Evolutionary conservation across 2,113 vertebrate species (phyloP).

Genomic region (Haplochromis burtoni): DNA sequence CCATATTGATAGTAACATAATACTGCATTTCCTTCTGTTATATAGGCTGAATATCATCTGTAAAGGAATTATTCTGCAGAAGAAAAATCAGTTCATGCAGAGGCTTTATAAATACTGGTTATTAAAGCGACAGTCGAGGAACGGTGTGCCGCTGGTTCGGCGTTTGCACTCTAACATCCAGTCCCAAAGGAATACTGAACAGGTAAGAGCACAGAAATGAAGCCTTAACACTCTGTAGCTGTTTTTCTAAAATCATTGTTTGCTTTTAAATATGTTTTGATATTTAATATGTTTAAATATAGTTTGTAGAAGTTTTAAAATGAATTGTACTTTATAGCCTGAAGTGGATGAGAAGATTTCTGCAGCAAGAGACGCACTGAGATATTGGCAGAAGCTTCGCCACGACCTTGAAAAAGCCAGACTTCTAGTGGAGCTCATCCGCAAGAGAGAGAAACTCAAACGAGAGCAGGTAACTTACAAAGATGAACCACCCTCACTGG

Average conservation of each 20-base stretch:
- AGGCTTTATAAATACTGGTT: constrained; percentile 95
- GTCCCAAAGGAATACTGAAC: constrained; percentile 81
- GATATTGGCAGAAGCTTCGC: constrained; percentile 97
- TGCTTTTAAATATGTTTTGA: neutral
- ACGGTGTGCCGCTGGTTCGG: constrained; percentile 89
- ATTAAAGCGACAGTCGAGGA: constrained; percentile 91
- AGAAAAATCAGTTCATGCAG: constrained; percentile 95
- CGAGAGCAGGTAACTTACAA: constrained; percentile 82
- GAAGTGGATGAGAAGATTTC: constrained; percentile 91
- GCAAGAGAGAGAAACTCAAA: constrained; percentile 96
- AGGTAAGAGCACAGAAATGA: constrained; percentile 65
- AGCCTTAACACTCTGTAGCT: neutral
- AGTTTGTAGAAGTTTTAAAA: neutral
- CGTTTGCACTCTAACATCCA: constrained; percentile 86
- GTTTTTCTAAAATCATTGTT: neutral
- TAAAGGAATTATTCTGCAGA: constrained; percentile 87
- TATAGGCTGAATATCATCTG: constrained; percentile 90
- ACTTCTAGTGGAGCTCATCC: constrained; percentile 92
- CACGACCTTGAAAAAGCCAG: constrained; percentile 92
- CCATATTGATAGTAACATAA: neutral
- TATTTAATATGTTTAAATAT: neutral
- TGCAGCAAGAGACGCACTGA: constrained; percentile 88
- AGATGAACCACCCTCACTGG: neutral
- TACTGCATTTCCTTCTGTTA: neutral
- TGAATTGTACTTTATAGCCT: constrained; percentile 63